Conservation (phyloP, 2,797 vertebrate species). For the Semaprochilodus insignis region DNA sequence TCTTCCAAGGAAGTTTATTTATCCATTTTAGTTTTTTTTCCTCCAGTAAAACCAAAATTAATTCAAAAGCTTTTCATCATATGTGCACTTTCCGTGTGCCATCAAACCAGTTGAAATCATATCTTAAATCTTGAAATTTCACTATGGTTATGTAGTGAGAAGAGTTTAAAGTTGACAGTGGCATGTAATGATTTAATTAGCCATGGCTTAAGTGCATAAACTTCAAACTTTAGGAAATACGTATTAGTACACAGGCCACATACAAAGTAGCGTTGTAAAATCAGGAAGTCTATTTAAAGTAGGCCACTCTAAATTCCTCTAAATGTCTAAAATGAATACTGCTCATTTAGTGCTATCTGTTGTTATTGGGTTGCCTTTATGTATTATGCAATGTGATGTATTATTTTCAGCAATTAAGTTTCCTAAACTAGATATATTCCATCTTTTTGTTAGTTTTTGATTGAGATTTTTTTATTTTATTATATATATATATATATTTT, state of each 20-base stretch:
- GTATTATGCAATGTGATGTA: constrained; percentile 6
- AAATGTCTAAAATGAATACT: not conserved
- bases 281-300: constrained; percentile 1
- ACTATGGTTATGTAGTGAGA: not conserved
- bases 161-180: not conserved
- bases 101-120: not conserved
- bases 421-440: not conserved
- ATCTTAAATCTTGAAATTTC: not conserved
- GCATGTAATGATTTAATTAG: not conserved
- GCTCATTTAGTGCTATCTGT: constrained; percentile 10
- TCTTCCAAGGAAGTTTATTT: not conserved
- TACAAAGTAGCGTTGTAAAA: not conserved
- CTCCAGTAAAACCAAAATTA: not conserved
- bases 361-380: constrained; percentile 14
- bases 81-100: not conserved
- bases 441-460: not conserved
- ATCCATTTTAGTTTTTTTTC: not conserved
- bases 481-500: too few species aligned
- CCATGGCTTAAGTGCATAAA: constrained; percentile 17
- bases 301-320: not conserved
- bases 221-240: not conserved
- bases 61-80: not conserved
- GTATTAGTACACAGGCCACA: not conserved
- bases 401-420: not conserved
- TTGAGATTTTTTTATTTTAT: not conserved